Evolutionary conservation across 2,113 vertebrate species (phyloP).

Genomic region (Ptychochromis oligacanthus): DNA sequence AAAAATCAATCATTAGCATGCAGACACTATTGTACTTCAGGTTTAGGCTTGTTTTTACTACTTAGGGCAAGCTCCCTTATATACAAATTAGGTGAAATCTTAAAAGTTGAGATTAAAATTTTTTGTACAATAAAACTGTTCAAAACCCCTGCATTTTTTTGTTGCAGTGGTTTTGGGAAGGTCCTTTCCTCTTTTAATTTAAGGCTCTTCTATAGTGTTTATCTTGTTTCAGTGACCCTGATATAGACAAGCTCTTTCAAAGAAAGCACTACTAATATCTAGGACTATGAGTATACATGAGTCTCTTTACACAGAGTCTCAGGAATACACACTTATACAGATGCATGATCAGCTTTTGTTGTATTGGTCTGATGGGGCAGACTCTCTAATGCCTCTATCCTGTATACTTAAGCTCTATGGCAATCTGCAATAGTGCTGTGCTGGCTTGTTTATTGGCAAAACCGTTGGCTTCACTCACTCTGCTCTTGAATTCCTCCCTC

Average conservation of each 20-base stretch:
- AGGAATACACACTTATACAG: constrained; percentile 8
- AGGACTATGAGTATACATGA: neutral
- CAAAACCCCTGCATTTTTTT: fast-evolving
- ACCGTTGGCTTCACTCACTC: constrained; percentile 56
- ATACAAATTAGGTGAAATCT: neutral
- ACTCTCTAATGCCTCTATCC: constrained; percentile 60
- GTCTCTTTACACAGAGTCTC: neutral
- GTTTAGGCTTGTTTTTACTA: neutral
- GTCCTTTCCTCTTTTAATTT: neutral
- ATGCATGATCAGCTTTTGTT: constrained; percentile 62
- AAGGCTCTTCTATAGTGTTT: neutral
- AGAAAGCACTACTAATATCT: too few relatives aligned
- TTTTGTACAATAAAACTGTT: neutral
- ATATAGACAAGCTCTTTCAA: neutral
- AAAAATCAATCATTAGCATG: neutral
- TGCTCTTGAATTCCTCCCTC: constrained; percentile 13
- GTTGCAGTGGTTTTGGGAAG: neutral
- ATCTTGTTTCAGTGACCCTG: neutral
- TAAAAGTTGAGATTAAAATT: neutral
- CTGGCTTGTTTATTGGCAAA: constrained; percentile 69
- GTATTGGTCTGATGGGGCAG: constrained; percentile 40
- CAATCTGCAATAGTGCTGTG: constrained; percentile 71
- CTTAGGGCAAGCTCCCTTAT: too few relatives aligned
- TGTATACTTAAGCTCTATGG: constrained; percentile 62
- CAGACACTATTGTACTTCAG: too few relatives aligned